These are phyloP conservation scores for Pipistrellus kuhlii DNA, from an alignment of 2,797 vertebrate genomes.

Conservation along the genomic window DNA sequence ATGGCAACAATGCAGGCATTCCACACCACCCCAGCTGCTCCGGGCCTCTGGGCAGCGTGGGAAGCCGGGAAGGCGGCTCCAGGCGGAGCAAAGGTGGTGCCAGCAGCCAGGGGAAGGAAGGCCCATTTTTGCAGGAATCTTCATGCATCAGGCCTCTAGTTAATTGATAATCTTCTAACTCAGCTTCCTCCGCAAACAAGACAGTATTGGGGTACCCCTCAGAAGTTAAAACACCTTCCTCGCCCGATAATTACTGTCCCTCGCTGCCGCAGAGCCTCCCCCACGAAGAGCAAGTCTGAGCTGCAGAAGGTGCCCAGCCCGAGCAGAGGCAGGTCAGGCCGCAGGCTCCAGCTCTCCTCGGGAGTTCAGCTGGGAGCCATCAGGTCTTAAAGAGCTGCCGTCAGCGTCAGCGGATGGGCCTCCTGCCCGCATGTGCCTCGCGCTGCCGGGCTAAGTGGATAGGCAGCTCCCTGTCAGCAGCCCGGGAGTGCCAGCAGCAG, in stretches of 20 bases:
- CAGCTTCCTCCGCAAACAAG: slow-evolving; percentile 6
- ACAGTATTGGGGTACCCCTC: slow-evolving; percentile 9
- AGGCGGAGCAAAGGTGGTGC: no score
- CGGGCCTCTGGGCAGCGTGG: no score
- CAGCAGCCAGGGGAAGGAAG: no score
- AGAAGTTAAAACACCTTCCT: slow-evolving; percentile 46
- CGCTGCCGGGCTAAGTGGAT: slow-evolving; percentile 58
- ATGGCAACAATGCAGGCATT: no score
- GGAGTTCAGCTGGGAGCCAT: slow-evolving; percentile 71
- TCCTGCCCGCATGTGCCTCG: neutral
- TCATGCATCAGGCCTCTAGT: no score
- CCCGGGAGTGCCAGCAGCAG: slow-evolving; percentile 54
- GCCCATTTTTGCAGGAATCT: no score
- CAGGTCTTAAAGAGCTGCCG: slow-evolving; percentile 70
- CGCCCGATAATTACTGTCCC: slow-evolving; percentile 52
- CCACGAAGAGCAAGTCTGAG: slow-evolving; percentile 47
- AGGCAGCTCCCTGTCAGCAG: slow-evolving; percentile 67
- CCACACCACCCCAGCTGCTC: no score
- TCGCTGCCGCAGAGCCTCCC: slow-evolving; percentile 55
- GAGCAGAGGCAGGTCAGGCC: slow-evolving; percentile 72
- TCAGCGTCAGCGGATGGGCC: slow-evolving; percentile 69
- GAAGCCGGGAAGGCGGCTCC: no score
- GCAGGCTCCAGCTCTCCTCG: slow-evolving; percentile 64
- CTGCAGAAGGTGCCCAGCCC: slow-evolving; percentile 58
- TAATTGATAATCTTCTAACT: slow-evolving; percentile 72